Conservation (phyloP, 2,888 invertebrate species). For the Pedicia rivosa region DNA sequence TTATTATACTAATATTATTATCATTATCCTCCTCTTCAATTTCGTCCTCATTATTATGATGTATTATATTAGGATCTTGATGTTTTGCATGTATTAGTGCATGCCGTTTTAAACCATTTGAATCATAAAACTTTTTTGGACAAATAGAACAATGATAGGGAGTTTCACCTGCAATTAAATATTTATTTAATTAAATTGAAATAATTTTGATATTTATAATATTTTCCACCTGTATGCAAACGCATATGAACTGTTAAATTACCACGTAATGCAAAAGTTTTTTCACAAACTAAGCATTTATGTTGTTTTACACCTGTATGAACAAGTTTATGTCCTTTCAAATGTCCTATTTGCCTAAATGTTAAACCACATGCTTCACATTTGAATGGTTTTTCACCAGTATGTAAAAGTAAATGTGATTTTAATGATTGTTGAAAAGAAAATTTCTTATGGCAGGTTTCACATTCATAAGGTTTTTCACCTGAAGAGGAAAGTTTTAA, state of each 20-base stretch:
- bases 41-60: no score
- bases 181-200: no score
- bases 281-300: constrained; percentile 11
- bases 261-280: constrained; percentile 12
- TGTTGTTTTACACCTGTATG: constrained; percentile 12
- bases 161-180: no score
- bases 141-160: constrained; percentile 14
- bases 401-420: constrained; percentile 12
- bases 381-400: constrained; percentile 12
- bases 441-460: constrained; percentile 10
- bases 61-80: neutral
- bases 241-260: constrained; percentile 13
- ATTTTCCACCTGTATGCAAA: constrained; percentile 14
- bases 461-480: constrained; percentile 12
- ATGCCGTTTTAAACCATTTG: constrained; percentile 15
- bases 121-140: constrained; percentile 14
- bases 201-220: no score
- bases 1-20: no score
- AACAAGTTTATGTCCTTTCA: constrained; percentile 12
- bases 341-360: constrained; percentile 13
- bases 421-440: constrained; percentile 11
- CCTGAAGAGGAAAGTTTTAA: no score
- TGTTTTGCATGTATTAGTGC: constrained; percentile 11
- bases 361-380: constrained; percentile 10
- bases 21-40: no score